Evolutionary conservation across 2,113 vertebrate genomes (phyloP).

Genomic region (Dasyornis broadbenti): DNA sequence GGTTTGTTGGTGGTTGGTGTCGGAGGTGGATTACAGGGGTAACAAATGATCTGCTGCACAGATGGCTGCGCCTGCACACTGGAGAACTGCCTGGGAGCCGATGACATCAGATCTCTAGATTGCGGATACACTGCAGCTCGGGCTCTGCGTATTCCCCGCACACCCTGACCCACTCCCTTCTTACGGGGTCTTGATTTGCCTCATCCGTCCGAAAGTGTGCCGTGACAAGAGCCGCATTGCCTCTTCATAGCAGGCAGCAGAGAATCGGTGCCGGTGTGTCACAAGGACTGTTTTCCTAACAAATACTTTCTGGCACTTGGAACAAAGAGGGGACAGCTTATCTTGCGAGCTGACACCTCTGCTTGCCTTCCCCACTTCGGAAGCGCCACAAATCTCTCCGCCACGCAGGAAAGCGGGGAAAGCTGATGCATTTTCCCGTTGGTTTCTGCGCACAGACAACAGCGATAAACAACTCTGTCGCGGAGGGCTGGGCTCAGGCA

Average conservation of each 20-base stretch:
- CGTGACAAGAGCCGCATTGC: background rate
- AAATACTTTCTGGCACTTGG: background rate
- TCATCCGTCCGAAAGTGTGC: background rate
- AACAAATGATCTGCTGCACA: background rate
- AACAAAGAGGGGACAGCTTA: background rate
- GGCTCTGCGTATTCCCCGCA: background rate
- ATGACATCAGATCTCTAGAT: background rate
- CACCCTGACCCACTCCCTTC: background rate
- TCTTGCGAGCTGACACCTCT: background rate
- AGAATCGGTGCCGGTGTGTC: accelerated
- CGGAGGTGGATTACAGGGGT: background rate
- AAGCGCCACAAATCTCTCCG: background rate
- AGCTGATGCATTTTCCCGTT: accelerated
- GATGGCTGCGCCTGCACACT: background rate
- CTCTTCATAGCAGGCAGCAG: accelerated
- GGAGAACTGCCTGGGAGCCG: background rate
- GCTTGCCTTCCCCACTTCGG: background rate
- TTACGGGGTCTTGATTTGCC: background rate
- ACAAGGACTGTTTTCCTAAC: background rate
- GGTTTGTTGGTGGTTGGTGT: background rate
- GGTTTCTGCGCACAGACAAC: background rate
- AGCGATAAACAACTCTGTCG: background rate
- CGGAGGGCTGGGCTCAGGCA: accelerated
- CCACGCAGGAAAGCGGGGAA: too few species aligned
- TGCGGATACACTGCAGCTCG: background rate